Evolutionary conservation across 2,888 invertebrate genomes (phyloP).

Genomic region (Chrysotoxum bicinctum): DNA sequence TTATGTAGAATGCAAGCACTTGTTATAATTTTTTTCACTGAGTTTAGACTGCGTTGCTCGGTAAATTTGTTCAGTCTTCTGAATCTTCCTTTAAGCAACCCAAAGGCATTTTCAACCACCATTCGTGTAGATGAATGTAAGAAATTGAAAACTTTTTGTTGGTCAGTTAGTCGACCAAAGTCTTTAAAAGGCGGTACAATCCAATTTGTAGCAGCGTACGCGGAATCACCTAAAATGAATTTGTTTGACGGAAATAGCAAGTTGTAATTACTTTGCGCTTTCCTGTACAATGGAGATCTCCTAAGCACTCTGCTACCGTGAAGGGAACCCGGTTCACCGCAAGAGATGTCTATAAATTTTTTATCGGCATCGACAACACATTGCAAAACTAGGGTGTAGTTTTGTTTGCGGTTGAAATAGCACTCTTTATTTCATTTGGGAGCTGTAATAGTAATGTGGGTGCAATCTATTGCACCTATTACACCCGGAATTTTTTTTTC

Average conservation of each 20-base stretch:
- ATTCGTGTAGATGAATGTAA: slow-evolving; percentile 74
- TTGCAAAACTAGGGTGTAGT: not conserved
- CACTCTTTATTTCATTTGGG: slow-evolving; percentile 50
- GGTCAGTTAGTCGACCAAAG: slow-evolving; percentile 68
- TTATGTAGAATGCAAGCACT: not conserved
- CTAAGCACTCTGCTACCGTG: slow-evolving; percentile 73
- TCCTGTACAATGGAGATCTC: slow-evolving; percentile 56
- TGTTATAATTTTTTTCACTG: not conserved
- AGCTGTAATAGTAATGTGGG: slow-evolving; percentile 71
- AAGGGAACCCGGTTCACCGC: slow-evolving; percentile 74
- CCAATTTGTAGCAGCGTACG: slow-evolving; percentile 73
- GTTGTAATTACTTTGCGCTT: not conserved
- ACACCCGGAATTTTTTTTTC: slow-evolving; percentile 62
- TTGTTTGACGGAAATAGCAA: slow-evolving; percentile 40
- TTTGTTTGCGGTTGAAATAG: not conserved
- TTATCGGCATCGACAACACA: slow-evolving; percentile 74
- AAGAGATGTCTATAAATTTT: slow-evolving; percentile 73
- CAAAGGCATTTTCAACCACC: slow-evolving; percentile 75
- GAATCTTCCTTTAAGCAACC: slow-evolving; percentile 75
- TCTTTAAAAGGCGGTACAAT: slow-evolving; percentile 75
- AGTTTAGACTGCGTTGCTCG: not conserved
- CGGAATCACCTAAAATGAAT: slow-evolving; percentile 57
- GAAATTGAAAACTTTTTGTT: slow-evolving; percentile 75
- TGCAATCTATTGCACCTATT: slow-evolving; percentile 73
- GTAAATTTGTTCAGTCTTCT: slow-evolving; percentile 72